Conservation (phyloP, 2,113 vertebrate genomes). For the Thamnophis sirtalis region DNA sequence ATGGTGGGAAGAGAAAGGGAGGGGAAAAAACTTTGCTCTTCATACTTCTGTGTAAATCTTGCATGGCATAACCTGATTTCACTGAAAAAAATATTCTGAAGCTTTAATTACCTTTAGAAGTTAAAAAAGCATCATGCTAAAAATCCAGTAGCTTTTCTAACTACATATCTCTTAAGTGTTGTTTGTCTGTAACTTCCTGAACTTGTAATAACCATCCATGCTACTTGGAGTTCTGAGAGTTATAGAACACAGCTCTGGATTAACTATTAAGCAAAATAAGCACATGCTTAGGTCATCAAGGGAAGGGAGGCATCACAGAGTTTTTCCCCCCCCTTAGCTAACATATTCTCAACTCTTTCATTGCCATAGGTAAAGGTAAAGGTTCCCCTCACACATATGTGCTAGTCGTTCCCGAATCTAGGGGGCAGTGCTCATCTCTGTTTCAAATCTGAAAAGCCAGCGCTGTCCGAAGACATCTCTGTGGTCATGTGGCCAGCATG, state of each 20-base stretch:
- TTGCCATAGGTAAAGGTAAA: background rate
- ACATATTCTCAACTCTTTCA: background rate
- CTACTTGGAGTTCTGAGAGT: too few species aligned
- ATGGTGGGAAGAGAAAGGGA: background rate
- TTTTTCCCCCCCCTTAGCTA: background rate
- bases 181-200: background rate
- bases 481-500: too few species aligned
- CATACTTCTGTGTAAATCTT: slow-evolving; percentile 33
- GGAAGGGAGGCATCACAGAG: background rate
- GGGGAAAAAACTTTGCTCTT: slow-evolving; percentile 12
- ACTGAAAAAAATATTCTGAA: background rate
- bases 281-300: background rate
- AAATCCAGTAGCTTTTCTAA: background rate
- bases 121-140: background rate
- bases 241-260: background rate
- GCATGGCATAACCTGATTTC: background rate
- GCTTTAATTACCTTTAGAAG: background rate
- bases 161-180: background rate
- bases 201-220: background rate
- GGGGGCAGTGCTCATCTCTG: too few species aligned
- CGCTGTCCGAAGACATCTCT: too few species aligned
- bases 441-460: too few species aligned
- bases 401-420: too few species aligned
- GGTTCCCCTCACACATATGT: too few species aligned
- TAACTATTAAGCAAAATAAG: too few species aligned